These are phyloP conservation scores for Epinotia bilunana DNA, from an alignment of 2,888 invertebrate genomes.

Conservation along the genomic window DNA sequence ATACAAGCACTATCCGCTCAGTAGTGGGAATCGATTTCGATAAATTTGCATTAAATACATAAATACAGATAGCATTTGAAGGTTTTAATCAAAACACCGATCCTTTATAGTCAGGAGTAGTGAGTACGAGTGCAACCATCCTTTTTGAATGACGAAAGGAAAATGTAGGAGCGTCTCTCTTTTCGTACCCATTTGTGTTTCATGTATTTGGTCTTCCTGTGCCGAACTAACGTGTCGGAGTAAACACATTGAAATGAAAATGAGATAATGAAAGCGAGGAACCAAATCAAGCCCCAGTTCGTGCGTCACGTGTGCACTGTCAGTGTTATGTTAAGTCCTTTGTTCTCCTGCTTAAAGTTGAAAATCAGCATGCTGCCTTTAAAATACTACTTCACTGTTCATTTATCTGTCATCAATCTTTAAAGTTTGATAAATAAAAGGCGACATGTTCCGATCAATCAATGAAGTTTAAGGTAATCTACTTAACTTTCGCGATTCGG, in stretches of 20 bases:
- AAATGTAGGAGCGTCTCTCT: too few species aligned
- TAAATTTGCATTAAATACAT: background rate
- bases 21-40: background rate
- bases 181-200: too few species aligned
- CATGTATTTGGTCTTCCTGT: too few species aligned
- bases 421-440: conserved; percentile 1
- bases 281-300: background rate
- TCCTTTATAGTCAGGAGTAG: too few species aligned
- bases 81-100: too few species aligned
- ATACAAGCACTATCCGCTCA: background rate
- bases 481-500: conserved; percentile 28
- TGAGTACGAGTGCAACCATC: too few species aligned
- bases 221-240: too few species aligned
- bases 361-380: too few species aligned
- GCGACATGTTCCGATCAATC: conserved; percentile 12
- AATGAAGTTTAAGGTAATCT: conserved; percentile 25
- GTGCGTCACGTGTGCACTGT: too few species aligned
- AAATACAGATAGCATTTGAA: background rate
- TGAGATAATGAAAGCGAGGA: background rate
- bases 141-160: too few species aligned
- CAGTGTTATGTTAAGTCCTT: background rate
- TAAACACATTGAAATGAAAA: background rate
- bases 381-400: background rate
- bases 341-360: background rate
- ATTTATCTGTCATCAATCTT: conserved; percentile 6